Evolutionary conservation across 2,888 invertebrate species (phyloP).

Genomic region (Cerastis rubricosa): DNA sequence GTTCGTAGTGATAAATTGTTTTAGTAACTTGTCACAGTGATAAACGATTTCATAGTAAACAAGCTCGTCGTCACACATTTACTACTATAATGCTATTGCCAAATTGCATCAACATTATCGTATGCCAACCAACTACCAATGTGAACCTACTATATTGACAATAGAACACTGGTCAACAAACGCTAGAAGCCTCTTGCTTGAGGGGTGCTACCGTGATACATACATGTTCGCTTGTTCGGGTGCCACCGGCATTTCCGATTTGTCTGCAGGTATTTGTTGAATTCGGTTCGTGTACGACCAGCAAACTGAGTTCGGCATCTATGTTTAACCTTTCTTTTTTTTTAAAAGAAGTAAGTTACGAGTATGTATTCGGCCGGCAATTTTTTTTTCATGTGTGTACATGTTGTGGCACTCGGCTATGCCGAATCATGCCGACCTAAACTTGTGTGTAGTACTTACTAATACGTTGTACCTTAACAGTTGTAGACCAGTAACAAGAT

Average conservation of each 20-base stretch:
- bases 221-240: background rate
- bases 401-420: background rate
- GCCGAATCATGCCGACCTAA: background rate
- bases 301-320: background rate
- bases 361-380: background rate
- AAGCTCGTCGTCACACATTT: background rate
- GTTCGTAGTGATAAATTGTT: slow-evolving; percentile 2
- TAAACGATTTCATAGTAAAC: slow-evolving; percentile 15
- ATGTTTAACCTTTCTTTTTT: background rate
- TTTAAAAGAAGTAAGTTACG: background rate
- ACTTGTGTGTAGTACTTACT: background rate
- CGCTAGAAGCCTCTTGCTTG: background rate
- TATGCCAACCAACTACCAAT: background rate
- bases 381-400: background rate
- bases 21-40: slow-evolving; percentile 10
- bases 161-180: too few species aligned
- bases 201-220: background rate
- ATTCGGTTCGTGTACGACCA: background rate
- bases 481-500: background rate
- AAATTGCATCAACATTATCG: background rate
- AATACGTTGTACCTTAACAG: background rate
- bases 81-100: background rate
- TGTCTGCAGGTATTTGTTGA: background rate
- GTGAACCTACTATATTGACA: background rate
- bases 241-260: background rate